Base-by-base conservation (phyloP, 2,888 invertebrate species). In the Erebia palarica region DNA sequence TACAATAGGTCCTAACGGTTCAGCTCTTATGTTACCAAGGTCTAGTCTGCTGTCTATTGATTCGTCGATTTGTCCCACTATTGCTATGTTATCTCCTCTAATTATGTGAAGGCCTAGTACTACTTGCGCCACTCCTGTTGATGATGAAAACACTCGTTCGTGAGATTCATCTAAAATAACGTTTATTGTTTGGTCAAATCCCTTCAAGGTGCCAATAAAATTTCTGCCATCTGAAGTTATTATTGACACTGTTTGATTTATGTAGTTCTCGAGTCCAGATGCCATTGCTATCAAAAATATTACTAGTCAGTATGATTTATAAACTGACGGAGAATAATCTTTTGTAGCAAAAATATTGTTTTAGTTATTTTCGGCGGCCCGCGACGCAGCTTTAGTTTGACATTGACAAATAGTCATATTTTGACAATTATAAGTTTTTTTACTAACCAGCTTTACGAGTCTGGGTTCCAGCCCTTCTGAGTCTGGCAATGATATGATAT, bases 151-250 rank as follows among this genome's bases (percentile, higher is more conserved):
- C n/a, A 99, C 99, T 81, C 99, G 94, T 89, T 99, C 99, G 84
- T 99, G 99, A 51, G 99, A 98, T 89, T 99, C 99, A 84, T 99
- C 99, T 76, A 99, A 93, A 81, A 99, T 99, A 77, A 99, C 94
- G 86, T 99, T 99, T 78, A 99, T 98, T n/a, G 99, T 98, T 91
- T 99, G 99, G 91, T 99, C 99, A 90, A 99, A 99, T 47, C 99
- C 99, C 89, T 99, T 99, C 75, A 99, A 89, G 0, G 98, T 98
- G 61, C 99, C 99, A 79, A 99, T 97, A 85, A 99, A 99, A 87
- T 98, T 98, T 78, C 99, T 94, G 59, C 99, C 99, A 92, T 99
- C 99, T 13, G 98, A 96, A 67, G 99, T 99, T 80, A 99, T 98
- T 75, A 99, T 97, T 51, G 98, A 98, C 69, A 99, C 98, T 51